phyloP scores from a whole-genome alignment of 2,888 invertebrate species.

The Biston stratarius region DNA sequence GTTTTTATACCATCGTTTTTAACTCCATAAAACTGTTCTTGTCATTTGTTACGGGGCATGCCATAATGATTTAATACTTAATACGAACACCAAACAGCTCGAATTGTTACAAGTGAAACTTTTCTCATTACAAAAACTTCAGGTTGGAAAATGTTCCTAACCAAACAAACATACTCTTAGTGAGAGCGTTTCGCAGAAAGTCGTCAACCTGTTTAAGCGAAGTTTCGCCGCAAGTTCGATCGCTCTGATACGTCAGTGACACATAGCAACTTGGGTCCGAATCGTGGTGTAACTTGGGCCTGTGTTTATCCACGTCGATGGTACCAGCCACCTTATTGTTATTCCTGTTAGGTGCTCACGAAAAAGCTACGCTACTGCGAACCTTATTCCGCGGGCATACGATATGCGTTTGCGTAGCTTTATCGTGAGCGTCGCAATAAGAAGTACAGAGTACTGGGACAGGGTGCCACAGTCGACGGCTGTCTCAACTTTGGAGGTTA shows the following conservation, averaged over 20 bases:
- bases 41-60: neutral
- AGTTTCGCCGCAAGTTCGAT: slow-evolving; percentile 38
- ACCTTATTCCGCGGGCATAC: too few species aligned
- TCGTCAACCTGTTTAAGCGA: slow-evolving; percentile 16
- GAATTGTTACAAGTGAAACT: slow-evolving; percentile 18
- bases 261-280: slow-evolving; percentile 41
- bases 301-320: slow-evolving; percentile 36
- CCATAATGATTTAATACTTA: slow-evolving; percentile 4
- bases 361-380: too few species aligned
- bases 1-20: too few species aligned
- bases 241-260: slow-evolving; percentile 42
- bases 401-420: too few species aligned
- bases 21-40: neutral
- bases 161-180: slow-evolving; percentile 21
- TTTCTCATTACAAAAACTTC: slow-evolving; percentile 33
- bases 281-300: slow-evolving; percentile 35
- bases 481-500: slow-evolving; percentile 11
- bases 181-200: slow-evolving; percentile 14
- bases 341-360: too few species aligned
- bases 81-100: neutral
- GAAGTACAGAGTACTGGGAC: too few species aligned
- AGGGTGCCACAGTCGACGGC: neutral
- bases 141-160: slow-evolving; percentile 20
- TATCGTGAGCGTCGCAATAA: too few species aligned
- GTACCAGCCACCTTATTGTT: neutral